These are phyloP conservation scores for Cotesia vestalis DNA, from an alignment of 1,140 invertebrate species.

Conservation along the genomic window DNA sequence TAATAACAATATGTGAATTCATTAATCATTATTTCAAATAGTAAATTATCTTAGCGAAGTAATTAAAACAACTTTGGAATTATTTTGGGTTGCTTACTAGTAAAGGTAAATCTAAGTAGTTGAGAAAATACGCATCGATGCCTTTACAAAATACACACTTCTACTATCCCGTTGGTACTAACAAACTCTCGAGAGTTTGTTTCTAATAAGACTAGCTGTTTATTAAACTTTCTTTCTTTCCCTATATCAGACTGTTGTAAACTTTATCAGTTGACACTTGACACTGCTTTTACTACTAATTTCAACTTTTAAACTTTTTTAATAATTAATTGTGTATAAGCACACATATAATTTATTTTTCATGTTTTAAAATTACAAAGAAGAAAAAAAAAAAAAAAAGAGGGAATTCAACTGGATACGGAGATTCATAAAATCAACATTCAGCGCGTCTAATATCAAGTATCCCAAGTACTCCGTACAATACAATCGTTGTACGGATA, in stretches of 20 bases:
- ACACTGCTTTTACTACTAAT: neutral
- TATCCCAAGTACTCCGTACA: constrained; percentile 17
- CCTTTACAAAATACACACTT: neutral
- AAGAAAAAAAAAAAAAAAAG: neutral
- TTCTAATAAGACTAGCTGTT: neutral
- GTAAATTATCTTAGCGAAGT: constrained; percentile 1
- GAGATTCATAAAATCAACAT: neutral
- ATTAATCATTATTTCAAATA: constrained; percentile 7
- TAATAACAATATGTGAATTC: neutral
- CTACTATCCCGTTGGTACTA: neutral
- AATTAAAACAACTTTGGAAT: constrained; percentile 27
- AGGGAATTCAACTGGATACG: constrained; percentile 2
- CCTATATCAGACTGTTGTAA: neutral
- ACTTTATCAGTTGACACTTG: constrained; percentile 1
- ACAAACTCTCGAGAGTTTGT: neutral
- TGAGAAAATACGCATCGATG: constrained; percentile 26
- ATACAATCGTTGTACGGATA: neutral
- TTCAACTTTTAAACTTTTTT: no score
- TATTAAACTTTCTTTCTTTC: constrained; percentile 6
- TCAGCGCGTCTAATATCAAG: constrained; percentile 15
- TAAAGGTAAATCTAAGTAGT: neutral
- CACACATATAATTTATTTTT: no score
- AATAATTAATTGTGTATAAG: no score
- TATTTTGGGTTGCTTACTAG: neutral
- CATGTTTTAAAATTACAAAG: no score